A percentile compares a stretch with the other conserved stretches of the same genome.
These are phyloP conservation scores for Gymnogyps californianus DNA, from an alignment of 2,113 vertebrate species.

Conservation along the genomic window DNA sequence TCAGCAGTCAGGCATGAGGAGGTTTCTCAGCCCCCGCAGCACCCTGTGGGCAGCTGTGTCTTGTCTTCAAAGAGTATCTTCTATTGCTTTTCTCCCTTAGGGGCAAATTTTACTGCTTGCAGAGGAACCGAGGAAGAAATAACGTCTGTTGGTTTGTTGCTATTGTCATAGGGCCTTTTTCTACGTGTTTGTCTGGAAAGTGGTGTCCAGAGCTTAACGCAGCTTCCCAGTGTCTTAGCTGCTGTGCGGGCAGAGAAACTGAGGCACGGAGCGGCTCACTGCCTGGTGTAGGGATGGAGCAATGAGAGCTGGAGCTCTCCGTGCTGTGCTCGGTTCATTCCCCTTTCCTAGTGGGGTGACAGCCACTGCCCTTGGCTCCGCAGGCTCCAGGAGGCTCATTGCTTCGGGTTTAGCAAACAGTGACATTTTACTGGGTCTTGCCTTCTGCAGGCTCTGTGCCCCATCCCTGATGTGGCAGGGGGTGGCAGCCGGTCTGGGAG, in stretches of 20 bases:
- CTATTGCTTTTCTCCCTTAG: neutral
- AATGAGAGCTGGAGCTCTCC: neutral
- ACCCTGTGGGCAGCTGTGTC: neutral
- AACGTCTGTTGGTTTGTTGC: neutral
- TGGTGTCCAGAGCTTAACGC: fast-evolving
- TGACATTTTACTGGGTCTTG: fast-evolving
- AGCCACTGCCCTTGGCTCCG: fast-evolving
- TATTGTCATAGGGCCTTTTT: fast-evolving
- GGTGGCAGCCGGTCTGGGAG: neutral
- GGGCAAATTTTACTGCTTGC: neutral
- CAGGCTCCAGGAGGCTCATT: neutral
- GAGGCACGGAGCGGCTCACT: neutral
- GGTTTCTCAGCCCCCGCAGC: neutral
- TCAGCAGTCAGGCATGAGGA: neutral
- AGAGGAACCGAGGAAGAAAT: neutral
- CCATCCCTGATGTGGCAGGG: fast-evolving
- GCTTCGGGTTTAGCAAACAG: neutral
- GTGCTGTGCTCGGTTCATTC: fast-evolving
- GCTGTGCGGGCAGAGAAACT: neutral
- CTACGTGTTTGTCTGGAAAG: fast-evolving
- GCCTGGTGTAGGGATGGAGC: neutral
- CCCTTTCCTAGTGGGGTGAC: fast-evolving
- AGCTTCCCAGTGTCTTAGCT: neutral
- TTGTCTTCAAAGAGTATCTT: neutral
- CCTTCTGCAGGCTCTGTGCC: neutral